A percentile compares a stretch with the other conserved stretches of the same genome.
These are phyloP conservation scores for Drosophila seclusa DNA, from an alignment of 2,888 invertebrate genomes.

Conservation along the genomic window DNA sequence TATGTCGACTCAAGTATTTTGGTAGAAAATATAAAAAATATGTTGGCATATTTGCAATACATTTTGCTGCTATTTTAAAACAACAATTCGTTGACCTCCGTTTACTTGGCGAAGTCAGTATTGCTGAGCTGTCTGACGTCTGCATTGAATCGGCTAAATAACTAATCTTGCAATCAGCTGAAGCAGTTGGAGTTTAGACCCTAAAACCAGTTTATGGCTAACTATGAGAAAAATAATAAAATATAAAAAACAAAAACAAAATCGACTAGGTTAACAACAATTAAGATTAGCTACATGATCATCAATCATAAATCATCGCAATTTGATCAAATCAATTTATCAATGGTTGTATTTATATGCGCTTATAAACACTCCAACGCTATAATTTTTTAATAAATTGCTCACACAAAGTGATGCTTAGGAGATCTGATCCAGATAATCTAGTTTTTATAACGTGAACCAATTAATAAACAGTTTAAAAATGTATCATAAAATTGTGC, in stretches of 20 bases:
- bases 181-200: conserved; percentile 48
- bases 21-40: not conserved
- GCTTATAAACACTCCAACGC: conserved; percentile 5
- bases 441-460: conserved; percentile 26
- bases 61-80: conserved; percentile 11
- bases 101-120: conserved; percentile 13
- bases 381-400: conserved; percentile 24
- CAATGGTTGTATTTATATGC: conserved; percentile 24
- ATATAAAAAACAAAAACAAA: not conserved
- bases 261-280: conserved; percentile 37
- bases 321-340: conserved; percentile 42
- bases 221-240: conserved; percentile 1
- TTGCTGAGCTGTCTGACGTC: conserved; percentile 33
- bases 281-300: conserved; percentile 40
- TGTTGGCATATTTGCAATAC: conserved; percentile 7
- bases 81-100: conserved; percentile 38
- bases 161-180: conserved; percentile 43
- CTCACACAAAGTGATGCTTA: conserved; percentile 12
- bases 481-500: not conserved
- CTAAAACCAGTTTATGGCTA: conserved; percentile 50
- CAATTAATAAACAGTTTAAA: not conserved
- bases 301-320: conserved; percentile 48
- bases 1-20: conserved; percentile 11
- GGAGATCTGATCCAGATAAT: conserved; percentile 36
- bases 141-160: conserved; percentile 44